Conservation (phyloP, 2,888 invertebrate species). For the Brenthis hecate region DNA sequence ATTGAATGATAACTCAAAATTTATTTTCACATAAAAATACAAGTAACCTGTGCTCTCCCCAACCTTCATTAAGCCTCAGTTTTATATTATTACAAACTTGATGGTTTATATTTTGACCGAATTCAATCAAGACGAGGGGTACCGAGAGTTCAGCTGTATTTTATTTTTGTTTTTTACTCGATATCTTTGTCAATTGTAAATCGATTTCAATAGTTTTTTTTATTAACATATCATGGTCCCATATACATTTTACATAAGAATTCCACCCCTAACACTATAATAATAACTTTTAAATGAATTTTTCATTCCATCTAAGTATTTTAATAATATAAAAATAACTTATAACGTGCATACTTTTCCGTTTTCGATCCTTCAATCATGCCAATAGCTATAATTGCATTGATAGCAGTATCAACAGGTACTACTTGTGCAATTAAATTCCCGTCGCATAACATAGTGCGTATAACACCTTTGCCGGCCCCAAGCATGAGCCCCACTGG, state of each 20-base stretch:
- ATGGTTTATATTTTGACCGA: no score
- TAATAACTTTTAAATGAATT: not conserved
- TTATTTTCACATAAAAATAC: no score
- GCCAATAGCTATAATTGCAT: slow-evolving; percentile 87
- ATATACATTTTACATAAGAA: no score
- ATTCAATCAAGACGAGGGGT: no score
- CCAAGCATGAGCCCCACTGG: slow-evolving; percentile 92
- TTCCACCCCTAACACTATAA: not conserved
- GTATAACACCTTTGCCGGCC: slow-evolving; percentile 92
- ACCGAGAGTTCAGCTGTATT: no score
- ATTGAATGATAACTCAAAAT: no score
- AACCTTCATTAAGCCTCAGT: not conserved
- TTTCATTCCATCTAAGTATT: not conserved
- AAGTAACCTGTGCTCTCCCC: no score
- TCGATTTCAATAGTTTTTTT: no score
- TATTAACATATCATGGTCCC: no score
- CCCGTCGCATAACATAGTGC: slow-evolving; percentile 90
- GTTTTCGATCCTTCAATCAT: slow-evolving; percentile 83
- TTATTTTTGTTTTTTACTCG: no score
- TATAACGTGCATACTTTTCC: slow-evolving; percentile 60
- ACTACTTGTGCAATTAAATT: slow-evolving; percentile 87
- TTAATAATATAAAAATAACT: not conserved
- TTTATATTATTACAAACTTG: not conserved
- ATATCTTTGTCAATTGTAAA: no score
- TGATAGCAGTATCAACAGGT: slow-evolving; percentile 91